Base-by-base conservation (phyloP, 2,113 vertebrate genomes). In the Taurulus bubalis region DNA sequence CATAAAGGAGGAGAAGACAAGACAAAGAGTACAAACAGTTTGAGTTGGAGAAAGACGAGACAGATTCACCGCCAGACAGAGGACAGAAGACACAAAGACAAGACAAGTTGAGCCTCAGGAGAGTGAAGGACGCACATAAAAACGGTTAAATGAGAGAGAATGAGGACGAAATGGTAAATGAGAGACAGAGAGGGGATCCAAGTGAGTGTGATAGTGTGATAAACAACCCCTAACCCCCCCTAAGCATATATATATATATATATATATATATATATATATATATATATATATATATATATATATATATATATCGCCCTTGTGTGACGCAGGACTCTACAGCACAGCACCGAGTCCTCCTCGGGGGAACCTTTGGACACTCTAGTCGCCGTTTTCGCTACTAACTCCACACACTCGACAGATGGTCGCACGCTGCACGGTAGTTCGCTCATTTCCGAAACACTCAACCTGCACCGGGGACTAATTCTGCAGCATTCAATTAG, bases 321-420 rank as follows among this genome's bases (percentile, higher is more conserved):
- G 80, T 64, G 75, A 81, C 78, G 79, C 77, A 84, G 79, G 78
- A 75, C 63, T 82, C 60, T 5, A 60, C 70, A 64, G 87, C 84
- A 49, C 78, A 70, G 81, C 59, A 34, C 40, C 30, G 71, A 87
- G 62, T 74, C 58, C 77, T 85, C 91, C 90, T 83, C 38, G 0
- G 86, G 89, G 89, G 89, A 91, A 66, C 64, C 34, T 74, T 85
- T 74, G 72, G 79, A 77, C 85, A 83, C 85, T 87, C 88, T 71
- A 91, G 77, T 66, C 83, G 88, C 83, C 36, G 36, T 89, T 90
- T 87, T 75, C 89, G 84, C 79, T 79, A 32, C 90, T 83, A 89
- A 75, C 83, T 73, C 5, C 87, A 85, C 53, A 55, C 55, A 16
- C 65, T 77, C 58, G 66, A 92, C 92, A 94, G 91, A 92, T 91